Base-by-base conservation (phyloP, 1,140 invertebrate genomes). In the Patella vulgata region DNA sequence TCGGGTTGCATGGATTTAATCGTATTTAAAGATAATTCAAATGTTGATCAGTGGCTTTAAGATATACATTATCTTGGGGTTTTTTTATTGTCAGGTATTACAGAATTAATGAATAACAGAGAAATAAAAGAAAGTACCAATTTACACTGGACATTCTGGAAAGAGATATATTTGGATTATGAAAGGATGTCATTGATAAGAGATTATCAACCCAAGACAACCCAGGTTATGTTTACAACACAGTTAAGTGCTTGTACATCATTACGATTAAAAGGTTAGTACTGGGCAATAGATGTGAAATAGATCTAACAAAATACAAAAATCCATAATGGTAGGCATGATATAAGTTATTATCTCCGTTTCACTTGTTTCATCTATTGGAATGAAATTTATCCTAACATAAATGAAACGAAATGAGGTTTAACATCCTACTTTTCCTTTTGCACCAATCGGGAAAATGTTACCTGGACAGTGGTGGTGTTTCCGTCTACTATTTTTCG, bases 101-200 rank as follows among this genome's bases (percentile, higher is more conserved):
- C 33, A 36, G 33, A 36, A 36, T 36, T 36, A 14, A 8, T 36
- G 14, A 14, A 36, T 36, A 36, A 36, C 5, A 36, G 33, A 36
- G 14, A 36, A 8, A 14, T 8, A 8, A 36, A 14, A 5, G 5
- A 36, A 8, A 19, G 14, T 14, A 42, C 30, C 11, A 50, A 52
- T 21, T 11, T 63, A 3, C 50, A 48, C 4, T 68, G 65, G 66
- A 46, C 33, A 39, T 71, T 63, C 59, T 71, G 70, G 66, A 40
- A 47, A 39, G 59, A 71, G 5, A 31, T 71, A 9, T 71, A 66
- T 57, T 53, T 40, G 19, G 59, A 65, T 14, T 68, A 66, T 31
- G 12, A 36, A 12, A 42, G 64, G 43, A 52, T 23, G n/a, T 31
- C 12, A 12, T 2, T 42, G n/a, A n/a, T 21, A 33, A 21, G 25